Conservation (phyloP, 2,113 vertebrate species). For the Mormyrus iriodes region DNA sequence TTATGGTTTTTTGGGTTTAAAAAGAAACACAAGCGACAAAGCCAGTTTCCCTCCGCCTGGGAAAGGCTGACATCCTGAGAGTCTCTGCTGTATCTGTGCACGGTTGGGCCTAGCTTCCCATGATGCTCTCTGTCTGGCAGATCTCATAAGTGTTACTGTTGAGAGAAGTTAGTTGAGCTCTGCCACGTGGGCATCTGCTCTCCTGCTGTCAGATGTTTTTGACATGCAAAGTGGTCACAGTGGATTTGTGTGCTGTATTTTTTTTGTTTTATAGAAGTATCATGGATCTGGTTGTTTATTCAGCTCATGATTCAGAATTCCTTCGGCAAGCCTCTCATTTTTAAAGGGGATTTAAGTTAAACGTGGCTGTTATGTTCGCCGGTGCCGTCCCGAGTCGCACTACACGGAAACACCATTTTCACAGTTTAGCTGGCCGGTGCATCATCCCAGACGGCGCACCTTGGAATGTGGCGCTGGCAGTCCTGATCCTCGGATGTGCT, state of each 20-base stretch:
- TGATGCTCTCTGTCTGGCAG: background rate
- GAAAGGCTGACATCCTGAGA: too few species aligned
- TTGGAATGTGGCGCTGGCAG: background rate
- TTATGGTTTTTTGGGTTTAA: background rate
- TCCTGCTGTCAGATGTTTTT: background rate
- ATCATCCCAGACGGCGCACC: too few species aligned
- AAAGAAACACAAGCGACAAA: background rate
- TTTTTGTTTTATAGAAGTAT: background rate
- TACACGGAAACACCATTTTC: background rate
- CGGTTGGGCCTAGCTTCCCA: background rate
- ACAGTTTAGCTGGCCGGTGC: background rate
- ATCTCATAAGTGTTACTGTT: background rate
- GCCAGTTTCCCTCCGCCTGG: background rate
- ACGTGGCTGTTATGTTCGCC: background rate
- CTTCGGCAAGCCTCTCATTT: background rate
- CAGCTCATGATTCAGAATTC: background rate
- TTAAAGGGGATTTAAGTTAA: background rate
- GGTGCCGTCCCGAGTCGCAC: background rate
- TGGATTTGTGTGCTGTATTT: background rate
- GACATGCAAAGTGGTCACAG: background rate
- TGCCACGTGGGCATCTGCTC: background rate
- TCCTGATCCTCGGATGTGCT: too few species aligned
- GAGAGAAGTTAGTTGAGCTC: background rate
- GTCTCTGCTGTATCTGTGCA: too few species aligned
- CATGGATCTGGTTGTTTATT: background rate